A percentile compares a stretch with the other conserved stretches of the same genome.
phyloP scores from a whole-genome alignment of 2,888 invertebrate species.

The Drosophila subsilvestris region DNA sequence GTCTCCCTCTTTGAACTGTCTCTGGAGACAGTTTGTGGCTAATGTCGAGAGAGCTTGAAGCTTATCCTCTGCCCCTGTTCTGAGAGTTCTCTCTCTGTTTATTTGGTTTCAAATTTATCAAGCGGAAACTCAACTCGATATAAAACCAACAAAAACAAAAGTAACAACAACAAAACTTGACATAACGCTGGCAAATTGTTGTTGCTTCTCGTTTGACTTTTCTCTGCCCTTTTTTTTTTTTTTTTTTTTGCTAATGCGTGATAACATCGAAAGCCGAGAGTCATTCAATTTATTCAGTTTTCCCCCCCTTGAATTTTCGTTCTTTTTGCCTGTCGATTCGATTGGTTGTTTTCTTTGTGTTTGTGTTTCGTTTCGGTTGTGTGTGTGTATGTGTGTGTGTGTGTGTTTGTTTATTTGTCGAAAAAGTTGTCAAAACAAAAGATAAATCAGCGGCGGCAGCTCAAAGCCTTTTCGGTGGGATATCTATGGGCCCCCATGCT shows the following conservation, averaged over 20 bases:
- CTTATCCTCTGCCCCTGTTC: constrained; percentile 48
- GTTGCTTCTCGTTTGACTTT: constrained; percentile 21
- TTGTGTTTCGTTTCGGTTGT: constrained; percentile 34
- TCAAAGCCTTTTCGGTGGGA: constrained; percentile 23
- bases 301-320: constrained; percentile 24
- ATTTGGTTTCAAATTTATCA: constrained; percentile 77
- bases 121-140: constrained; percentile 69
- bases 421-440: constrained; percentile 77
- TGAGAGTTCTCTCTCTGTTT: constrained; percentile 50
- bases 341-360: constrained; percentile 40
- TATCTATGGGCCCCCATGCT: not conserved
- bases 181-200: constrained; percentile 31
- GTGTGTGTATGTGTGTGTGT: constrained; percentile 16
- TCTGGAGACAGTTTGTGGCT: constrained; percentile 66
- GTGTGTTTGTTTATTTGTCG: constrained; percentile 28
- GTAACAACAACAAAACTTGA: constrained; percentile 28
- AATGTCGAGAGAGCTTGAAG: constrained; percentile 49
- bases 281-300: constrained; percentile 52
- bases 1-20: constrained; percentile 14
- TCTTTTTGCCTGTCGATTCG: not conserved
- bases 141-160: constrained; percentile 40
- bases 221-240: constrained; percentile 44
- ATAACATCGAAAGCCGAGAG: constrained; percentile 54
- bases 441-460: constrained; percentile 67
- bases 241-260: constrained; percentile 67